phyloP scores from a whole-genome alignment of 1,140 invertebrate species.

The Conus betulinus region DNA sequence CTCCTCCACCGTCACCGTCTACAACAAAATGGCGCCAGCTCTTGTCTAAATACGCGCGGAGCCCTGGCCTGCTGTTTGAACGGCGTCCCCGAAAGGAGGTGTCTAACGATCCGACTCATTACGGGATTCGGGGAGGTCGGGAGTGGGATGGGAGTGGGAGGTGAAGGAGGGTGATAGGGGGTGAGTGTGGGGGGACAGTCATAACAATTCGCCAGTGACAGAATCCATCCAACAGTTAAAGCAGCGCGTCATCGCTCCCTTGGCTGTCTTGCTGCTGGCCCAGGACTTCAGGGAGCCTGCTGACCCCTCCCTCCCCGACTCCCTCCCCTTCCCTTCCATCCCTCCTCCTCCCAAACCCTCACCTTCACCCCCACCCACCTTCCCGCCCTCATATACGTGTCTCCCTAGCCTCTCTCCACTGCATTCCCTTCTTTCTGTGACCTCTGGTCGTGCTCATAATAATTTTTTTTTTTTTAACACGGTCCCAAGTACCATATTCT shows the following conservation, averaged over 20 bases:
- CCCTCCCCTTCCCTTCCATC: too few species aligned
- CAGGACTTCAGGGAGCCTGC: not conserved
- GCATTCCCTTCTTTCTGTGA: too few species aligned
- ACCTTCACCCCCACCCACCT: too few species aligned
- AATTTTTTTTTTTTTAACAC: too few species aligned
- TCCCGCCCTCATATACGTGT: too few species aligned
- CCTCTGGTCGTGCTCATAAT: too few species aligned
- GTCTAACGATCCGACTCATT: slow-evolving; percentile 26
- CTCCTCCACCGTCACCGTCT: not conserved
- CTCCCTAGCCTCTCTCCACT: too few species aligned
- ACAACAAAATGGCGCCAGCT: slow-evolving; percentile 23
- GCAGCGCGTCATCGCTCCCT: not conserved
- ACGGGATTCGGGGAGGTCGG: not conserved
- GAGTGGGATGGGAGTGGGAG: too few species aligned
- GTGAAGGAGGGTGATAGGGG: too few species aligned
- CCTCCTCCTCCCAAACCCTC: too few species aligned
- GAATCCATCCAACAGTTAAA: slow-evolving; percentile 9
- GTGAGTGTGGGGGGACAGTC: slow-evolving; percentile 7
- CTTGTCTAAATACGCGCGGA: slow-evolving; percentile 21
- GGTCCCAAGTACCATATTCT: too few species aligned
- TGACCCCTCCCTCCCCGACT: too few species aligned
- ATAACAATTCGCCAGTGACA: slow-evolving; percentile 32
- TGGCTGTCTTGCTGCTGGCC: not conserved
- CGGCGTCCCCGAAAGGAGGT: not conserved
- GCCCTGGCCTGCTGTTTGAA: slow-evolving; percentile 10